These are phyloP conservation scores for Rhegmatorhina hoffmannsi DNA, from an alignment of 2,113 vertebrate species.

Conservation along the genomic window DNA sequence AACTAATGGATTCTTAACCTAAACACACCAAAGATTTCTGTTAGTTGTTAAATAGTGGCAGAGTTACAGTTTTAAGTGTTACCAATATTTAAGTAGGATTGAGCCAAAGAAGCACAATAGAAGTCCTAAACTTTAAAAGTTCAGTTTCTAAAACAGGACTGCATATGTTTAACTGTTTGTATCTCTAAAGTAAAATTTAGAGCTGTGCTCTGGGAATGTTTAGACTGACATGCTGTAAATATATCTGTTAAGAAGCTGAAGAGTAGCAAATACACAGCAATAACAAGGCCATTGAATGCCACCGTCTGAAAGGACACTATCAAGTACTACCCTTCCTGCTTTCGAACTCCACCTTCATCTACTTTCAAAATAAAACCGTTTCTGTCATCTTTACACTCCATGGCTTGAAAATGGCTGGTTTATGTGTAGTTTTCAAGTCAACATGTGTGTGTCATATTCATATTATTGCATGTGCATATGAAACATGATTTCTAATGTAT, in stretches of 20 bases:
- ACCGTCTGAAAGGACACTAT: conserved; percentile 71
- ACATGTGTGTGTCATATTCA: background rate
- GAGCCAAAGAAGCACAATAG: conserved; percentile 81
- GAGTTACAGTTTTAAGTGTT: conserved; percentile 65
- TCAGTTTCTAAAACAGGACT: conserved; percentile 67
- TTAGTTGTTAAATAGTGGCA: conserved; percentile 69
- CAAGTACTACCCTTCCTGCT: conserved; percentile 51
- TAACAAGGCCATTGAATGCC: conserved; percentile 67
- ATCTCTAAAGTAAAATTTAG: conserved; percentile 66
- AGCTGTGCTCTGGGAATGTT: conserved; percentile 74
- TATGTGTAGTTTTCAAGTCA: background rate
- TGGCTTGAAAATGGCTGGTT: background rate
- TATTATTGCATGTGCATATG: background rate
- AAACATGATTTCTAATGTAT: background rate
- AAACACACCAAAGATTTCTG: conserved; percentile 79
- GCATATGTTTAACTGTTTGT: conserved; percentile 65
- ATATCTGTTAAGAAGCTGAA: conserved; percentile 45
- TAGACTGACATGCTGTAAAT: conserved; percentile 63
- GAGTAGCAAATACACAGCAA: conserved; percentile 49
- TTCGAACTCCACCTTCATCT: background rate
- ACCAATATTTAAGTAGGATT: conserved; percentile 70
- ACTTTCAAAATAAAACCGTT: background rate
- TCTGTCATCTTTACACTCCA: background rate
- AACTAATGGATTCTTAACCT: conserved; percentile 67
- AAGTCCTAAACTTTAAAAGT: conserved; percentile 69